A percentile compares a stretch with the other conserved stretches of the same genome.
phyloP scores from a whole-genome alignment of 2,797 vertebrate genomes.

The Erpetoichthys calabaricus region DNA sequence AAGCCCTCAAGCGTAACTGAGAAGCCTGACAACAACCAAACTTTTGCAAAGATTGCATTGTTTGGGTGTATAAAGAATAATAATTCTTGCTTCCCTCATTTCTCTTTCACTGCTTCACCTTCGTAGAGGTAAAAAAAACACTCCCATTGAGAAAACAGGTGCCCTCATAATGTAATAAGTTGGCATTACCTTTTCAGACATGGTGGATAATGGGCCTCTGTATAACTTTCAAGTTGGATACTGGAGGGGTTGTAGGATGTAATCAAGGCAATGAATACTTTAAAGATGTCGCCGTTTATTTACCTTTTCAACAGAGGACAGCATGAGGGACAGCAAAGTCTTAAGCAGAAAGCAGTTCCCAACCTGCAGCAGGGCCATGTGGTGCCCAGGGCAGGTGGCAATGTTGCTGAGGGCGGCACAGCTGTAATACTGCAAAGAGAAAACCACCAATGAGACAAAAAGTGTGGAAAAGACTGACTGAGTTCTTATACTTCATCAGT shows the following conservation, averaged over 20 bases:
- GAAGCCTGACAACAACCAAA: too few relatives aligned
- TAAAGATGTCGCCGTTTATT: neutral
- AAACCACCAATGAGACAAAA: neutral
- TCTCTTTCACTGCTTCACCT: too few relatives aligned
- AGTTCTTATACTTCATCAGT: conserved; percentile 5
- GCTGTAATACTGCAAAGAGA: conserved; percentile 49
- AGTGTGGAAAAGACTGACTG: neutral
- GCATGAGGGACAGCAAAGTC: conserved; percentile 53
- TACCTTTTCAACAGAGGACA: conserved; percentile 60
- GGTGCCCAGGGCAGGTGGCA: conserved; percentile 37
- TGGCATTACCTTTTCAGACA: too few relatives aligned
- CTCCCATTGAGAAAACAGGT: too few relatives aligned
- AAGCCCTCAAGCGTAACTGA: too few relatives aligned
- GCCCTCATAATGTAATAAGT: too few relatives aligned
- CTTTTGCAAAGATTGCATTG: too few relatives aligned
- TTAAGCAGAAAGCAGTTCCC: conserved; percentile 41
- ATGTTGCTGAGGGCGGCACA: conserved; percentile 57
- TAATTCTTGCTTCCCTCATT: too few relatives aligned
- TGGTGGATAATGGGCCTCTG: too few relatives aligned
- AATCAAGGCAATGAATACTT: neutral
- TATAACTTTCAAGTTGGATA: neutral
- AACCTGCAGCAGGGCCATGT: conserved; percentile 37
- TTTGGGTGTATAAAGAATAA: too few relatives aligned
- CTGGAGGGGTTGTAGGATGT: neutral
- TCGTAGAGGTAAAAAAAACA: too few relatives aligned